Evolutionary conservation across 1,140 invertebrate species (phyloP).

Genomic region (Drosophila triauraria): DNA sequence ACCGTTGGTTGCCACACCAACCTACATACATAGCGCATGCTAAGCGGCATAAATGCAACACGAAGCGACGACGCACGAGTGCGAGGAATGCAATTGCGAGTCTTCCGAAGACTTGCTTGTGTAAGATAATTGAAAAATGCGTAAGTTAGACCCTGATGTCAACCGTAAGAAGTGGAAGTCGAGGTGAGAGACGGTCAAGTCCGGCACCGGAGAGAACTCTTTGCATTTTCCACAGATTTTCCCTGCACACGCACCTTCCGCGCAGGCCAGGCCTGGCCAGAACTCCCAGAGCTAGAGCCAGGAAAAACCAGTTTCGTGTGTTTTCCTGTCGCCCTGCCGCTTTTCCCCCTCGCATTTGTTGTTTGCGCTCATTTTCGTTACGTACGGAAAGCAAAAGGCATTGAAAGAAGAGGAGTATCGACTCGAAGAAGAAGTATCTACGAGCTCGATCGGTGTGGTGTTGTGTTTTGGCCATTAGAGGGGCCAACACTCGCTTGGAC

Average conservation of each 20-base stretch:
- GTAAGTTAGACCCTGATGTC: conserved; percentile 63
- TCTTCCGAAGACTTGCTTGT: not conserved
- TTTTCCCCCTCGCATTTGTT: conserved; percentile 37
- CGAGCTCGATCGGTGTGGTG: conserved; percentile 12
- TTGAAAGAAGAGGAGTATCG: conserved; percentile 48
- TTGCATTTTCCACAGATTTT: conserved; percentile 76
- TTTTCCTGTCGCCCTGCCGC: conserved; percentile 54
- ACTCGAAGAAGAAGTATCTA: conserved; percentile 33
- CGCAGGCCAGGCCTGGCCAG: conserved; percentile 6
- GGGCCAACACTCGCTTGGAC: conserved; percentile 17
- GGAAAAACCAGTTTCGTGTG: conserved; percentile 67
- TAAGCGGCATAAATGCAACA: conserved; percentile 38
- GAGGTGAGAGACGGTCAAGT: conserved; percentile 56
- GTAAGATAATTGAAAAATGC: conserved; percentile 72
- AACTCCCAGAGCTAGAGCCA: not conserved
- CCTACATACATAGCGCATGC: conserved; percentile 69
- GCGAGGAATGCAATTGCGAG: conserved; percentile 57
- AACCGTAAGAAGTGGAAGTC: conserved; percentile 23
- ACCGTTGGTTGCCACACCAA: conserved; percentile 81
- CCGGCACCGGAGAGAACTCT: conserved; percentile 31
- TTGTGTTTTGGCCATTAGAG: conserved; percentile 69
- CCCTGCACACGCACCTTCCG: conserved; percentile 58
- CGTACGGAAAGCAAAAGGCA: conserved; percentile 81
- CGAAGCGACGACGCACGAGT: conserved; percentile 41
- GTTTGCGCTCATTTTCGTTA: conserved; percentile 79